Evolutionary conservation across 1,140 invertebrate genomes (phyloP), one percentile per base, ranked within the genome.

Genomic region (Aphidius gifuensis): DNA sequence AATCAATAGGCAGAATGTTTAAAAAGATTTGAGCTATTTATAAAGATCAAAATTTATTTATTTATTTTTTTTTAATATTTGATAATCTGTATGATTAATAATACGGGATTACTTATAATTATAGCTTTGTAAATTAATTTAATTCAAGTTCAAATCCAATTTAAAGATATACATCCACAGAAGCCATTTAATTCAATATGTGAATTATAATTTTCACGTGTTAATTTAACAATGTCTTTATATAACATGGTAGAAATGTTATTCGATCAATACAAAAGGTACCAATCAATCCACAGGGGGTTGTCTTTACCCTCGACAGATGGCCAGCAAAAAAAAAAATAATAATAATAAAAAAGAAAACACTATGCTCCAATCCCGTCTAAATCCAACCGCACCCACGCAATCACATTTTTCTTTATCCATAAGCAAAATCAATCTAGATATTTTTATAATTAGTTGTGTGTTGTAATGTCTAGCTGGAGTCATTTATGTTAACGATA

Each of bases 261-360:
- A 73, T 74, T 68, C 68, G 74, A 75, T 75, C 74, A 71, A 75
- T 75, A 75, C 73, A 60, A 65, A 64, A 66, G 66, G 64, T 69
- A 73, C 71, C 74, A 74, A 74, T 75, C 74, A 75, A 75, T 74
- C 74, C 64, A 65, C 68, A 50, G 66, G 72, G 69, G 68, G 65
- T 65, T 55, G 38, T n/a, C 54, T 51, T 38, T 57, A 66, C 69
- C 67, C 72, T 72, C 72, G 71, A 69, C 72, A 73, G 71, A 75
- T 74, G 71, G 69, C 67, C 64, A 67, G 68, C 63, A 64, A 67
- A 69, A 69, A 74, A 73, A 23, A 55, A 4, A 42, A 55, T 40
- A 16, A 16, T 16, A 16, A 32, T 32, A 32, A 32, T 3, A 32
- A 32, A 32, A 9, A 39, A 40, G 49, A 51, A 46, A 43, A 45